Conservation (phyloP, 1,140 invertebrate genomes). For the Drosophila lacertosa region DNA sequence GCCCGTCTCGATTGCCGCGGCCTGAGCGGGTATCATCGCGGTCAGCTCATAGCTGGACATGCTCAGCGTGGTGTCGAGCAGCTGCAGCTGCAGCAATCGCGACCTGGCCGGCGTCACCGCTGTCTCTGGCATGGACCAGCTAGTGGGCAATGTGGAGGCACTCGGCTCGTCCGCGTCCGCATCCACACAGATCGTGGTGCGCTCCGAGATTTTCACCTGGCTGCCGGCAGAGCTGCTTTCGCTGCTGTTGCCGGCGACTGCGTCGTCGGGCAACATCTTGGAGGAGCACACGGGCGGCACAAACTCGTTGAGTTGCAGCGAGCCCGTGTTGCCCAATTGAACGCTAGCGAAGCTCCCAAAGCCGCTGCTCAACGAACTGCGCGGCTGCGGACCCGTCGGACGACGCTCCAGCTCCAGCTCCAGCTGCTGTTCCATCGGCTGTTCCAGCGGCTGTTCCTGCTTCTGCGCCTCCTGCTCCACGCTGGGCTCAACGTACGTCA, state of each 20-base stretch:
- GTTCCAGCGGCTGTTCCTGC: neutral
- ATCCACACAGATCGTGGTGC: slow-evolving; percentile 67
- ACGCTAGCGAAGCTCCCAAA: slow-evolving; percentile 58
- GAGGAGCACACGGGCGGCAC: slow-evolving; percentile 70
- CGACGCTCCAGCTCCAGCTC: slow-evolving; percentile 1
- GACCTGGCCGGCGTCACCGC: neutral
- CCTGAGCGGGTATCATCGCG: neutral
- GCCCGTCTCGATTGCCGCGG: neutral
- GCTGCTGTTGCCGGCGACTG: slow-evolving; percentile 1
- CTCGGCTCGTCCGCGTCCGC: slow-evolving; percentile 46
- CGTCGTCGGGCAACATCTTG: slow-evolving; percentile 47
- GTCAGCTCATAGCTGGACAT: slow-evolving; percentile 75
- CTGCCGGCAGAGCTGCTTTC: neutral
- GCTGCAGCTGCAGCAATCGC: slow-evolving; percentile 38
- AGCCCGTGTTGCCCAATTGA: slow-evolving; percentile 17
- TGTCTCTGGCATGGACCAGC: slow-evolving; percentile 32
- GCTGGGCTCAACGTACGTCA: slow-evolving; percentile 6
- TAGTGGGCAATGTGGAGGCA: neutral
- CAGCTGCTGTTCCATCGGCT: neutral
- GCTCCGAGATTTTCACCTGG: slow-evolving; percentile 59
- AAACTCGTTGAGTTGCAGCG: slow-evolving; percentile 48
- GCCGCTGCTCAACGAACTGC: slow-evolving; percentile 65
- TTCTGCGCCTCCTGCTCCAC: neutral
- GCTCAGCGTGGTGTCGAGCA: slow-evolving; percentile 74
- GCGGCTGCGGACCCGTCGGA: slow-evolving; percentile 64